Conservation (phyloP, 53 echinoderm and acorn worm species). For the Echinarachnius parma region DNA sequence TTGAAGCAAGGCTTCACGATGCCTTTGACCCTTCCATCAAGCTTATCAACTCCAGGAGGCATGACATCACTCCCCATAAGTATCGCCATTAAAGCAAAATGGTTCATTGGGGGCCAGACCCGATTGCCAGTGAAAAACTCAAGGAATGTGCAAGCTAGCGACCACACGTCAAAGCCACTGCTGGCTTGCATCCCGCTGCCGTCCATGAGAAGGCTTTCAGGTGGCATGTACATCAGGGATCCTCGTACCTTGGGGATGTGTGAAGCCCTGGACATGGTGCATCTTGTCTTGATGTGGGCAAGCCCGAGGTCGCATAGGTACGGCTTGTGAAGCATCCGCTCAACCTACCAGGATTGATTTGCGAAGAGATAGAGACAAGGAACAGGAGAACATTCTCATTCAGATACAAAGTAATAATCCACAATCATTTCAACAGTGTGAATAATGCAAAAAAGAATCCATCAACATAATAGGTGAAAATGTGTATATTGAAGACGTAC, state of each 20-base stretch:
- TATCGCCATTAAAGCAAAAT: neutral
- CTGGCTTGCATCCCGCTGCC: constrained; percentile 21
- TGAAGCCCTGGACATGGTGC: constrained; percentile 9
- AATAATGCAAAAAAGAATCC: too few species aligned
- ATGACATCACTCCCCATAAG: constrained; percentile 9
- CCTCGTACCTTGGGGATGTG: neutral
- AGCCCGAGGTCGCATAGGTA: constrained; percentile 40
- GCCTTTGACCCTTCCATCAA: neutral
- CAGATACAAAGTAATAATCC: too few species aligned
- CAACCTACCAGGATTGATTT: too few species aligned
- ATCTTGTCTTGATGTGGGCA: constrained; percentile 34
- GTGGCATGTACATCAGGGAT: constrained; percentile 15
- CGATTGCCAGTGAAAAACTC: constrained; percentile 15
- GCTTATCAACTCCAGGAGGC: constrained; percentile 6
- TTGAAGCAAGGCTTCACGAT: constrained; percentile 21
- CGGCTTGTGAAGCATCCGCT: neutral
- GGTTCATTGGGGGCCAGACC: constrained; percentile 15
- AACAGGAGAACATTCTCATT: too few species aligned
- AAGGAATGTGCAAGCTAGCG: neutral
- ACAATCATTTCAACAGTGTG: too few species aligned
- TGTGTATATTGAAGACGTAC: too few species aligned
- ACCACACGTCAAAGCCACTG: constrained; percentile 16
- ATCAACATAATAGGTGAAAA: too few species aligned
- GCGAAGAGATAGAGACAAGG: too few species aligned
- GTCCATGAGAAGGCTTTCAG: neutral